Percentiles rank a stretch among this genome's conserved stretches.
These are phyloP conservation scores for Holotrichia oblita DNA, from an alignment of 1,140 invertebrate species.

Conservation along the genomic window DNA sequence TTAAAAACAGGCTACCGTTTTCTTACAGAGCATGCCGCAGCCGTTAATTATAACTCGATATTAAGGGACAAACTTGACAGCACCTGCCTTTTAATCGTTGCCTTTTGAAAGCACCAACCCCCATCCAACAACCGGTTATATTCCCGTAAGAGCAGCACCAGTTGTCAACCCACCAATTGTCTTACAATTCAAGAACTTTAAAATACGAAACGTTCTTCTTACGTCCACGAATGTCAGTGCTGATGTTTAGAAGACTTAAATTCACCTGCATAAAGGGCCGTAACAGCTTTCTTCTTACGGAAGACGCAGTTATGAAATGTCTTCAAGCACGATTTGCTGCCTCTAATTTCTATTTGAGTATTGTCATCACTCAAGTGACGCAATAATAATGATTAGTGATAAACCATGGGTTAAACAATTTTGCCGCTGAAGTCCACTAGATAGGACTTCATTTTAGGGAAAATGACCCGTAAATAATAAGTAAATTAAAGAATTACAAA, in stretches of 20 bases:
- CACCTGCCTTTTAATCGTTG: constrained; percentile 47
- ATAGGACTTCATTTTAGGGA: no score
- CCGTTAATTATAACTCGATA: constrained; percentile 52
- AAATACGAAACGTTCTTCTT: constrained; percentile 55
- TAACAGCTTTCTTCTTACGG: no score
- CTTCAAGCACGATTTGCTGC: constrained; percentile 88
- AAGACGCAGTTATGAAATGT: constrained; percentile 91
- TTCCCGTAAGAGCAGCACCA: constrained; percentile 57
- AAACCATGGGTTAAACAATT: no score
- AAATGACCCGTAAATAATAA: no score
- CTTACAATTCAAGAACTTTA: constrained; percentile 60
- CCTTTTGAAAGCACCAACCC: constrained; percentile 46
- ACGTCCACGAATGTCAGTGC: constrained; percentile 51
- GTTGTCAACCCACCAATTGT: constrained; percentile 60
- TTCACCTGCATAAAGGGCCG: constrained; percentile 93
- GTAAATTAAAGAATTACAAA: no score
- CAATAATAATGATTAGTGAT: no score
- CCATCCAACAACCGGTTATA: constrained; percentile 60
- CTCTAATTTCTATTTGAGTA: constrained; percentile 88
- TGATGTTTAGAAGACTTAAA: constrained; percentile 84
- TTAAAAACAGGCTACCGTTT: constrained; percentile 84
- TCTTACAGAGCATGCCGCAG: constrained; percentile 66
- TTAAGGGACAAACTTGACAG: constrained; percentile 49
- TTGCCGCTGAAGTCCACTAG: no score
- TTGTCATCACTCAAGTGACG: neutral